Percentiles rank a stretch among this genome's conserved stretches.
Evolutionary conservation across 2,888 invertebrate species (phyloP).

Genomic region (Antheraea yamamai): DNA sequence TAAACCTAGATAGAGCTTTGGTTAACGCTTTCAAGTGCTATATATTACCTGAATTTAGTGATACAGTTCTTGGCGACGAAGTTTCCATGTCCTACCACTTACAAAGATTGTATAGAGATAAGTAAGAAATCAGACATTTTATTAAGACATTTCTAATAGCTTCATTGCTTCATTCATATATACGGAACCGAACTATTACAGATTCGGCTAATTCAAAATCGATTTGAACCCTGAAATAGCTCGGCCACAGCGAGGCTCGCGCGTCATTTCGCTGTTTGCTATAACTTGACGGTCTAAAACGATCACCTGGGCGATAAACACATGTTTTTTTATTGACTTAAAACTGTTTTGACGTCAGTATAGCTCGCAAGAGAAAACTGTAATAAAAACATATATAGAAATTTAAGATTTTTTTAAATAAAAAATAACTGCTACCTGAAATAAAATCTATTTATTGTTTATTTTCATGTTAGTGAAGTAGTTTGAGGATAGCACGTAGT

Average conservation of each 20-base stretch:
- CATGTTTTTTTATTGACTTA: background rate
- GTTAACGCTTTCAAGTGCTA: too few species aligned
- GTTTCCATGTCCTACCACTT: too few species aligned
- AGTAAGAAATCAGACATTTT: too few species aligned
- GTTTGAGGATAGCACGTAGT: too few species aligned
- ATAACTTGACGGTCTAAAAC: background rate
- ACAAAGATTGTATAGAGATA: too few species aligned
- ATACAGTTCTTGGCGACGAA: too few species aligned
- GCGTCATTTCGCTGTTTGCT: constrained; percentile 1
- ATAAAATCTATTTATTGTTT: background rate
- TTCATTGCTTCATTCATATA: too few species aligned
- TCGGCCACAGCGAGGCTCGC: background rate
- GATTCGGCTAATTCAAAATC: background rate
- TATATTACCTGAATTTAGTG: too few species aligned
- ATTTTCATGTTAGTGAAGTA: background rate
- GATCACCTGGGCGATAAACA: background rate
- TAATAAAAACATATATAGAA: background rate
- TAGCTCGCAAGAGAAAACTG: background rate
- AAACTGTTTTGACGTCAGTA: background rate
- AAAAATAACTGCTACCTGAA: background rate
- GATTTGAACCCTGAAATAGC: background rate
- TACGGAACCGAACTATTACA: background rate
- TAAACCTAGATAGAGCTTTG: too few species aligned
- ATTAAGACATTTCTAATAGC: too few species aligned
- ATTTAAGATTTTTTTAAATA: background rate